Percentiles rank a stretch among this genome's conserved stretches.
These are phyloP conservation scores for Heliocidaris erythrogramma DNA, from an alignment of 35 echinoderm and acorn worm species.

Conservation along the genomic window DNA sequence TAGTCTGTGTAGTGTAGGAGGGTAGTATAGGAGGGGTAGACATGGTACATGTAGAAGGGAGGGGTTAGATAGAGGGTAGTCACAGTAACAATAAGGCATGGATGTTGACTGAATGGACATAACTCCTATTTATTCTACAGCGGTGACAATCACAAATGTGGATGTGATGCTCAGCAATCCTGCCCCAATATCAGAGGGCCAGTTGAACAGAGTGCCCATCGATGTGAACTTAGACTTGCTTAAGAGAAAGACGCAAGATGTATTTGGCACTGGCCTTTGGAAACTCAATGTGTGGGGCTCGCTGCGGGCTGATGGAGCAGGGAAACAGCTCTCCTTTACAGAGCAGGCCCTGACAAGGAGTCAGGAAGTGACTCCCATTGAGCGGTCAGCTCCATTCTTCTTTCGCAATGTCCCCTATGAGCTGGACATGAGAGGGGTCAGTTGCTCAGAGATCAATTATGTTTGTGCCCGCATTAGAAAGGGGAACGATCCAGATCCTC, in stretches of 20 bases:
- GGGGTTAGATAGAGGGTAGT: background rate
- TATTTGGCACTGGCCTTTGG: constrained; percentile 4
- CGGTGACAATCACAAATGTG: constrained; percentile 4
- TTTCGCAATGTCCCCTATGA: constrained; percentile 37
- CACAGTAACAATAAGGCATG: background rate
- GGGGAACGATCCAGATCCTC: constrained; percentile 24
- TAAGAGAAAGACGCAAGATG: background rate
- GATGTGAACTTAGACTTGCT: constrained; percentile 35
- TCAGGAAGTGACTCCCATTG: background rate
- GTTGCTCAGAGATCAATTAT: constrained; percentile 39
- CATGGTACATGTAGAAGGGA: no score
- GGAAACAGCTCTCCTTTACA: background rate
- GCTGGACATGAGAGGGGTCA: constrained; percentile 17
- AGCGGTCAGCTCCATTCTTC: constrained; percentile 22
- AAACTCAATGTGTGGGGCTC: constrained; percentile 41
- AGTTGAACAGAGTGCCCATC: constrained; percentile 11
- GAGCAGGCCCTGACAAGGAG: constrained; percentile 5
- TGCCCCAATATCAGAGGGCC: constrained; percentile 31
- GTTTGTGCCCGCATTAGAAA: constrained; percentile 35
- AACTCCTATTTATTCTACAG: background rate
- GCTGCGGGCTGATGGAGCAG: background rate
- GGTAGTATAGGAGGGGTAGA: background rate
- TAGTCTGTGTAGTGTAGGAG: background rate
- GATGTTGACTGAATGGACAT: constrained; percentile 9
- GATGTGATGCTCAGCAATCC: constrained; percentile 35